A percentile compares a stretch with the other conserved stretches of the same genome.
phyloP scores from a whole-genome alignment of 2,113 vertebrate species.

The Poeciliopsis turrubarensis region DNA sequence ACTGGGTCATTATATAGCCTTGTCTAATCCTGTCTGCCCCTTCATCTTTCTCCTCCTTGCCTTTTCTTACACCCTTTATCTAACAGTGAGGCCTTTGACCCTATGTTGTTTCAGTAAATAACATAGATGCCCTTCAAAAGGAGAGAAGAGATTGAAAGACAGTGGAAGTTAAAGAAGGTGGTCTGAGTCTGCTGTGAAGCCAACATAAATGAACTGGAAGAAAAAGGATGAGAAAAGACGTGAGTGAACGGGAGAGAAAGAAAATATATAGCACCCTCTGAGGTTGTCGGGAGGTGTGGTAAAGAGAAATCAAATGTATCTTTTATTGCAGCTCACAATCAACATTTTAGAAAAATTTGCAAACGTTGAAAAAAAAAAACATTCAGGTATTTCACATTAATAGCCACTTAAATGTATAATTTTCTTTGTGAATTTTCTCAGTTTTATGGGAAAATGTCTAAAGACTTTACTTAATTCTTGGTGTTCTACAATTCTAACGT shows the following conservation, averaged over 20 bases:
- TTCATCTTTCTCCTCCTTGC: slow-evolving; percentile 28
- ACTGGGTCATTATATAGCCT: slow-evolving; percentile 53
- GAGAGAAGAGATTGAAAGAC: slow-evolving; percentile 30
- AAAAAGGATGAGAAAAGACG: slow-evolving; percentile 24
- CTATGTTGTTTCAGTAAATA: slow-evolving; percentile 55
- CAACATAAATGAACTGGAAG: slow-evolving; percentile 28
- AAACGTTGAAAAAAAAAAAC: too few relatives aligned
- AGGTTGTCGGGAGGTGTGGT: not conserved
- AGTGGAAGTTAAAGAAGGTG: slow-evolving; percentile 10
- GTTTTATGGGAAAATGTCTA: too few relatives aligned
- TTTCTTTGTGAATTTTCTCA: too few relatives aligned
- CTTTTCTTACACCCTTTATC: slow-evolving; percentile 26
- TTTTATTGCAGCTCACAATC: not conserved
- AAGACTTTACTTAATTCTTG: too few relatives aligned
- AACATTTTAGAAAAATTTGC: too few relatives aligned
- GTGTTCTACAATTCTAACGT: too few relatives aligned
- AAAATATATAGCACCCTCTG: slow-evolving; percentile 3
- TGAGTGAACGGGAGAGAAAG: slow-evolving; percentile 9
- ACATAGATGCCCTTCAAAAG: slow-evolving; percentile 40
- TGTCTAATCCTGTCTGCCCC: slow-evolving; percentile 34
- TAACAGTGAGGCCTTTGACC: slow-evolving; percentile 23
- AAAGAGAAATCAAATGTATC: not conserved
- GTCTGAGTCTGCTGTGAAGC: slow-evolving; percentile 25
- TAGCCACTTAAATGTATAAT: too few relatives aligned
- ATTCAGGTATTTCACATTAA: not conserved